Conservation (phyloP, 1,140 invertebrate genomes). For the Prorops nasuta region DNA sequence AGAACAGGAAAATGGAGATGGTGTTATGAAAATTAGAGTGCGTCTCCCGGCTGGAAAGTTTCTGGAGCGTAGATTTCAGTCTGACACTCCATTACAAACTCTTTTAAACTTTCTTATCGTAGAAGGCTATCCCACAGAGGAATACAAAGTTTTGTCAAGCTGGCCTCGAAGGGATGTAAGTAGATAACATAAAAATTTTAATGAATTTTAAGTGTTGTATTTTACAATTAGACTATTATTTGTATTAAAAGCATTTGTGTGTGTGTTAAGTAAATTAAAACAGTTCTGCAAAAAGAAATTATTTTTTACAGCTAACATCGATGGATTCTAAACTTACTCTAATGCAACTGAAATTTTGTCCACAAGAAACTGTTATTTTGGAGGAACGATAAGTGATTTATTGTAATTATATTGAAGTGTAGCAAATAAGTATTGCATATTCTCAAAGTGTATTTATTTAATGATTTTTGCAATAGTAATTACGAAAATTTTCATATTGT, state of each 20-base stretch:
- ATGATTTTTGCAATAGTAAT: constrained; percentile 34
- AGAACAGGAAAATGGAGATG: constrained; percentile 56
- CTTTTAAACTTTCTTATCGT: constrained; percentile 83
- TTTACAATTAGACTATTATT: constrained; percentile 10
- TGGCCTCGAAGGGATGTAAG: constrained; percentile 91
- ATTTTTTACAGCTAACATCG: constrained; percentile 71
- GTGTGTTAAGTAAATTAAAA: constrained; percentile 4
- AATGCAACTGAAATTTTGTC: constrained; percentile 78
- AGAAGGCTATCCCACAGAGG: constrained; percentile 80
- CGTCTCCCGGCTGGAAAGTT: constrained; percentile 73
- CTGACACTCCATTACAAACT: constrained; percentile 67
- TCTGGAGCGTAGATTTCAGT: constrained; percentile 73
- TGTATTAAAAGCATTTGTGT: constrained; percentile 6
- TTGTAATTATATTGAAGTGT: constrained; percentile 42
- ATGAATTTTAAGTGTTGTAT: constrained; percentile 12
- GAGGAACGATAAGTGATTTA: constrained; percentile 76
- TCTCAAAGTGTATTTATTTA: constrained; percentile 53
- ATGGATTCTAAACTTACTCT: constrained; percentile 75
- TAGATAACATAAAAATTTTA: constrained; percentile 38
- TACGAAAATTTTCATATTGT: constrained; percentile 20
- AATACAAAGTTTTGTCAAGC: constrained; percentile 87
- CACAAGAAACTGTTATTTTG: constrained; percentile 89
- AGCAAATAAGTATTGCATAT: constrained; percentile 47
- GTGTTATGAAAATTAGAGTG: constrained; percentile 73
- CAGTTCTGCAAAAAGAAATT: not conserved